Percentiles rank a stretch among this genome's conserved stretches.
phyloP scores from a whole-genome alignment of 2,888 invertebrate species.

The Hypercompe scribonia region DNA sequence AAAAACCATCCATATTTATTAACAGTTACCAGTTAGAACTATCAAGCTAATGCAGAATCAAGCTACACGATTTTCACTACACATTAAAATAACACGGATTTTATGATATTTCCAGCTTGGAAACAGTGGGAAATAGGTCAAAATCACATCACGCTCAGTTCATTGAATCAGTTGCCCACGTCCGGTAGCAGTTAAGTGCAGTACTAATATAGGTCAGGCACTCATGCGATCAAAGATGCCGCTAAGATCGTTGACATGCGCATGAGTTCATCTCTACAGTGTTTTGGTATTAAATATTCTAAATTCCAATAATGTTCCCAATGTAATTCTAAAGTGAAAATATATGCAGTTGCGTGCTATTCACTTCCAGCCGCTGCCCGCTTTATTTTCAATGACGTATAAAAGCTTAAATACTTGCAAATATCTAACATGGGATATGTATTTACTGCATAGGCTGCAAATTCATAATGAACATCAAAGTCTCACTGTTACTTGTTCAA shows the following conservation, averaged over 20 bases:
- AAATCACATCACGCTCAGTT: conserved; percentile 52
- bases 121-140: conserved; percentile 45
- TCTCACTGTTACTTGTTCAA: no score
- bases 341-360: no score
- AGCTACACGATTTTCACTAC: not conserved
- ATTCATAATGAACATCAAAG: no score
- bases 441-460: no score
- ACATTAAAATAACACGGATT: not conserved
- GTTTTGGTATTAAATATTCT: conserved; percentile 64
- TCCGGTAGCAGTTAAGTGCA: conserved; percentile 64
- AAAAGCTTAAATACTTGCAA: no score
- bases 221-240: conserved; percentile 67
- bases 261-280: conserved; percentile 55
- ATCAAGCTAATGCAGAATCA: not conserved
- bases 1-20: no score
- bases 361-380: no score
- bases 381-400: no score
- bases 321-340: not conserved
- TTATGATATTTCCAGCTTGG: conserved; percentile 1
- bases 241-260: conserved; percentile 66
- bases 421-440: no score
- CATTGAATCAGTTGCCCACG: conserved; percentile 56
- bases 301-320: not conserved
- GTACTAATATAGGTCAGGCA: conserved; percentile 68
- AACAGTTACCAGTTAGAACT: no score